These are phyloP conservation scores for Acrossocheilus fasciatus DNA, from an alignment of 2,797 vertebrate species.

Conservation along the genomic window DNA sequence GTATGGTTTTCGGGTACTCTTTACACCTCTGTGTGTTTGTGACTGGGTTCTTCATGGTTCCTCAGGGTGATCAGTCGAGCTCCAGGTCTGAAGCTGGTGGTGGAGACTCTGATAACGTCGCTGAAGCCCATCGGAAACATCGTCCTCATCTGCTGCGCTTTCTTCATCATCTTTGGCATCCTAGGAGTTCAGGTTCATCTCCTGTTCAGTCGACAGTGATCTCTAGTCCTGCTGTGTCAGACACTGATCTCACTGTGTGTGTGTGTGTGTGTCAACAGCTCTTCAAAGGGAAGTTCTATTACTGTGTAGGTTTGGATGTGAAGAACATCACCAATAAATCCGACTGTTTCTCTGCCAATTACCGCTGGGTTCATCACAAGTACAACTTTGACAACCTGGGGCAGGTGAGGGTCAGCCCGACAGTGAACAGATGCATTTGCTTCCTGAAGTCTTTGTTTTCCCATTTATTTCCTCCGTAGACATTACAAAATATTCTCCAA, in stretches of 20 bases:
- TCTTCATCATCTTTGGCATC: conserved; percentile 92
- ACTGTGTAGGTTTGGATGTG: conserved; percentile 91
- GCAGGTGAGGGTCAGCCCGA: conserved; percentile 79
- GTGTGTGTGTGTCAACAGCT: conserved; percentile 77
- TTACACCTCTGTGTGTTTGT: neutral
- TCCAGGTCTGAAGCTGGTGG: conserved; percentile 88
- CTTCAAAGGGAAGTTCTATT: conserved; percentile 98
- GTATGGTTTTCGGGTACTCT: too few relatives aligned
- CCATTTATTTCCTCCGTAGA: neutral
- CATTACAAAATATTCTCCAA: neutral
- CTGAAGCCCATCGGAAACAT: conserved; percentile 91
- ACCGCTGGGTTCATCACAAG: conserved; percentile 97
- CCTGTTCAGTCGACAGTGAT: conserved; percentile 21
- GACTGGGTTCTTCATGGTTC: neutral
- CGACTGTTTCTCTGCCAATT: conserved; percentile 89
- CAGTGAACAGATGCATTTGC: neutral
- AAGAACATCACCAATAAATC: conserved; percentile 96
- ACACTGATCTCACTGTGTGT: conserved; percentile 23
- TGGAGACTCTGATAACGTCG: conserved; percentile 89
- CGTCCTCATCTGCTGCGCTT: conserved; percentile 90
- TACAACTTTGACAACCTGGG: conserved; percentile 99
- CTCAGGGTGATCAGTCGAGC: conserved; percentile 88
- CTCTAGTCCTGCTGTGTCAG: neutral
- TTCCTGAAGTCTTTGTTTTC: neutral
- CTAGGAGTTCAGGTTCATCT: conserved; percentile 85